Conservation (phyloP, 2,113 vertebrate genomes). For the Ornithorhynchus anatinus region DNA sequence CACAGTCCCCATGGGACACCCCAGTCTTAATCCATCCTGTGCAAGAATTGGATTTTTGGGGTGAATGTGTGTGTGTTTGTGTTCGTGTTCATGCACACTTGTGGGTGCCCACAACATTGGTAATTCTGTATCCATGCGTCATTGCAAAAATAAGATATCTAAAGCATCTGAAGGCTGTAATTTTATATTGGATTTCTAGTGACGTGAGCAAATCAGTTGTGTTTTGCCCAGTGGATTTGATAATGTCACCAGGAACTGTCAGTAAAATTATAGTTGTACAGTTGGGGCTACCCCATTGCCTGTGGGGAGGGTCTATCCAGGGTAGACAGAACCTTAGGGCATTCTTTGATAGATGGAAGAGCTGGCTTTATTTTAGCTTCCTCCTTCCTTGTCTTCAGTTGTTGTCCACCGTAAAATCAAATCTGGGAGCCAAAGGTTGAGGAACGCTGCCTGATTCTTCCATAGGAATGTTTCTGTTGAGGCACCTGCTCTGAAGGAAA, state of each 20-base stretch:
- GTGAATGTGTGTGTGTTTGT: no score
- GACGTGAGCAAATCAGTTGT: conserved; percentile 46
- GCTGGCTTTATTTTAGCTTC: not conserved
- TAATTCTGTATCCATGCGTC: conserved; percentile 22
- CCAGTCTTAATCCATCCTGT: no score
- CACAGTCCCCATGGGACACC: no score
- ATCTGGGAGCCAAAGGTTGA: not conserved
- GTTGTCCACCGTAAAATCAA: not conserved
- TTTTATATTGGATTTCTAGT: conserved; percentile 45
- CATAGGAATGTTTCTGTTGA: not conserved
- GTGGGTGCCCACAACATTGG: no score
- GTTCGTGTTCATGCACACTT: no score
- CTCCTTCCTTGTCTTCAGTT: not conserved
- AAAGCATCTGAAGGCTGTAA: conserved; percentile 38
- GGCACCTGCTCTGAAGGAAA: conserved; percentile 29
- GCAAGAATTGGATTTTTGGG: no score
- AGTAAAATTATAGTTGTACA: conserved; percentile 38
- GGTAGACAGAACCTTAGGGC: not conserved
- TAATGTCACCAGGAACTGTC: conserved; percentile 48
- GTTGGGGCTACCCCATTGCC: not conserved
- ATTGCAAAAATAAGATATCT: conserved; percentile 6
- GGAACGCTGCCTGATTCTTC: not conserved
- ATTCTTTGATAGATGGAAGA: not conserved
- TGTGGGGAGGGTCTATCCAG: not conserved
- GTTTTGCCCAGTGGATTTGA: conserved; percentile 50